Percentiles rank a stretch among this genome's conserved stretches.
Evolutionary conservation across 2,888 invertebrate species (phyloP).

Genomic region (Dryocosmus kuriphilus): DNA sequence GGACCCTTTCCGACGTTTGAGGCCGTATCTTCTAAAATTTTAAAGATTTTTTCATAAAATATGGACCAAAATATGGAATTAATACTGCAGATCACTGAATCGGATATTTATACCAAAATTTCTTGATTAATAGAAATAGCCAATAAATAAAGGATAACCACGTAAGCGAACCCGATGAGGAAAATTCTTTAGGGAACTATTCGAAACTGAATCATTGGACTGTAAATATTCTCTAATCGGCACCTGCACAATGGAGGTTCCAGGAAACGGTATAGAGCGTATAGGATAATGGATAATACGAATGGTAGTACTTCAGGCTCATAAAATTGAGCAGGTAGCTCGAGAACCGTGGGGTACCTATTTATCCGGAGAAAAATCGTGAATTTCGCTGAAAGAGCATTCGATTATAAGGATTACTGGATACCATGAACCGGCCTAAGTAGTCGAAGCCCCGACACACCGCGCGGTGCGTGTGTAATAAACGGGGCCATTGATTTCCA

Average conservation of each 20-base stretch:
- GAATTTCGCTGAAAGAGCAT: slow-evolving; percentile 37
- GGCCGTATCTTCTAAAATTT: no score
- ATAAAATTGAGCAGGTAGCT: slow-evolving; percentile 25
- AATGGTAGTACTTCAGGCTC: slow-evolving; percentile 23
- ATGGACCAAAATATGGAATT: no score
- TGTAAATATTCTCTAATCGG: slow-evolving; percentile 35
- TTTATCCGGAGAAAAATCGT: slow-evolving; percentile 18
- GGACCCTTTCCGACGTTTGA: no score
- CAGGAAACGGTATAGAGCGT: slow-evolving; percentile 5
- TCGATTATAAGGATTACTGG: slow-evolving; percentile 46
- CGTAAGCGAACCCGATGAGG: background rate
- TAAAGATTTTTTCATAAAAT: no score
- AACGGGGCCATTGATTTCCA: slow-evolving; percentile 61
- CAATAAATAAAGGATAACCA: no score
- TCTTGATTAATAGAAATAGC: no score
- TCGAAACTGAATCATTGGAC: slow-evolving; percentile 18
- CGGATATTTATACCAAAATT: no score
- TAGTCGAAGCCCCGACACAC: slow-evolving; percentile 4
- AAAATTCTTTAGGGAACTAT: slow-evolving; percentile 8
- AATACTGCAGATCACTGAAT: no score
- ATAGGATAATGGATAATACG: slow-evolving; percentile 29
- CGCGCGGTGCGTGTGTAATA: slow-evolving; percentile 54
- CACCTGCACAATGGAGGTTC: slow-evolving; percentile 14
- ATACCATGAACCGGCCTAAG: slow-evolving; percentile 51
- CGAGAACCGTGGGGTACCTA: slow-evolving; percentile 21